phyloP scores from a whole-genome alignment of 2,888 invertebrate species.

The Scaptomyza parva region DNA sequence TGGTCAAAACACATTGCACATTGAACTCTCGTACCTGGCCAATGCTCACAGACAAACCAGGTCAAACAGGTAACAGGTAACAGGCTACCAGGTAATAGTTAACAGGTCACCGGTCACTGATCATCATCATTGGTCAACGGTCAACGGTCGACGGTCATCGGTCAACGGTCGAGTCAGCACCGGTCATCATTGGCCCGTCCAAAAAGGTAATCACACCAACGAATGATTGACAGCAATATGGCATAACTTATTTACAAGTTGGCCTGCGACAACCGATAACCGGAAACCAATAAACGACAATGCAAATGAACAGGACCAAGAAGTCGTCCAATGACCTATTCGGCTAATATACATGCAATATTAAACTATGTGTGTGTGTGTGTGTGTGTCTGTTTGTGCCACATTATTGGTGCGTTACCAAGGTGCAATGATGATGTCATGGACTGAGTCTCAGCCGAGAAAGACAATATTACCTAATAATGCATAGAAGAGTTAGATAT shows the following conservation, averaged over 20 bases:
- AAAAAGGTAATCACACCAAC: conserved; percentile 66
- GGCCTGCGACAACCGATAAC: neutral
- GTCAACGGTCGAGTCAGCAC: conserved; percentile 18
- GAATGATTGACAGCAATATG: conserved; percentile 52
- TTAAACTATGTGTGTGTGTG: conserved; percentile 19
- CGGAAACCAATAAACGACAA: neutral
- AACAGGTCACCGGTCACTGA: conserved; percentile 7
- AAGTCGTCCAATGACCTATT: conserved; percentile 5
- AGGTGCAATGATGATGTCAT: neutral
- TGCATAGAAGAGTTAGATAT: conserved; percentile 28
- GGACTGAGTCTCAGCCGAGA: neutral
- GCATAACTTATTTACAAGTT: conserved; percentile 49
- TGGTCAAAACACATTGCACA: conserved; percentile 36
- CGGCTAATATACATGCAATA: conserved; percentile 26
- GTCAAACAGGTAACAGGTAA: neutral
- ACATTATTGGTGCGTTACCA: conserved; percentile 46
- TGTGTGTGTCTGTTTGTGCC: conserved; percentile 20
- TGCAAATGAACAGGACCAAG: neutral
- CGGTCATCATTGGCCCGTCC: conserved; percentile 22
- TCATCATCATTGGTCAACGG: conserved; percentile 7
- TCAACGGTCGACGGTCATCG: conserved; percentile 22
- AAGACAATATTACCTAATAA: conserved; percentile 43
- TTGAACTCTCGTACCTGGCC: conserved; percentile 39
- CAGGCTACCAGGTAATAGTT: neutral
- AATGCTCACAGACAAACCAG: conserved; percentile 8